Conservation (phyloP, 2,113 vertebrate genomes). For the Todiramphus chloris region DNA sequence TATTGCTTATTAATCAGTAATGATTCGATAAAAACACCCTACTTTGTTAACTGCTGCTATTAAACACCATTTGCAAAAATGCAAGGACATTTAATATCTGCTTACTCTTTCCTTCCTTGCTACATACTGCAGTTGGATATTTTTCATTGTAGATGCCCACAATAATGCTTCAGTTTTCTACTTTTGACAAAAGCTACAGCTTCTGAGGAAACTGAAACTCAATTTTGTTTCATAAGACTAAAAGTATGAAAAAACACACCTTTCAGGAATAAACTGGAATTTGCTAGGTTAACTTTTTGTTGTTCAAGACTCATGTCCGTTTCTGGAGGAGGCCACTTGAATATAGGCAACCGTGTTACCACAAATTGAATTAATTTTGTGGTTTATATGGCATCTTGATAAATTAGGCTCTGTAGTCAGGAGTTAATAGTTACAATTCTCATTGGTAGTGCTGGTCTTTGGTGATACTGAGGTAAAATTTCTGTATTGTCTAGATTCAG, state of each 20-base stretch:
- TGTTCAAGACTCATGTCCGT: background rate
- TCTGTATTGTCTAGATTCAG: background rate
- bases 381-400: background rate
- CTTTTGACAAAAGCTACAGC: background rate
- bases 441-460: background rate
- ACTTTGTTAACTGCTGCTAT: background rate
- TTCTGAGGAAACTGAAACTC: background rate
- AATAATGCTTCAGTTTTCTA: background rate
- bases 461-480: background rate
- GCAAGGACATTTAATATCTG: background rate
- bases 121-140: background rate
- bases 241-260: background rate
- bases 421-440: background rate
- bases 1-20: background rate
- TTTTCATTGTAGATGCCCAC: background rate
- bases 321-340: background rate
- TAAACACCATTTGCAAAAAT: background rate
- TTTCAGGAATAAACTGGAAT: background rate
- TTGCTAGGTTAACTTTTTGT: background rate
- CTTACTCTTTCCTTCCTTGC: background rate
- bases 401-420: background rate
- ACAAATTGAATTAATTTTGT: background rate
- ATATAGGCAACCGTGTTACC: background rate
- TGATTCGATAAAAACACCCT: background rate
- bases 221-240: background rate